Conservation (phyloP, 2,797 vertebrate species). For the Semaprochilodus insignis region DNA sequence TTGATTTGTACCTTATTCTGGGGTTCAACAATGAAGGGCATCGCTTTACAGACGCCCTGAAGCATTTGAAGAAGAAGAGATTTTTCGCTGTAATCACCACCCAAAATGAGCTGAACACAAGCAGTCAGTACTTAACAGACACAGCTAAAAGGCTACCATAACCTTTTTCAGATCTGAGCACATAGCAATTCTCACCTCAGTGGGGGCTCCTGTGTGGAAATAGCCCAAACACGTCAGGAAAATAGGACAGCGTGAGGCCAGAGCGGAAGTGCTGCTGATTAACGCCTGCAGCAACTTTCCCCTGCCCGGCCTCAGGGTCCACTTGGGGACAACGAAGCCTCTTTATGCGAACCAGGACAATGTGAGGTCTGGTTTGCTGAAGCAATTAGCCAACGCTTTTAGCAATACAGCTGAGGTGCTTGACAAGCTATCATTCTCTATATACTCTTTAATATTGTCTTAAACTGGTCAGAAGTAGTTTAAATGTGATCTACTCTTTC, state of each 20-base stretch:
- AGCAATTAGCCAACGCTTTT: background rate
- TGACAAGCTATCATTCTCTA: too few species aligned
- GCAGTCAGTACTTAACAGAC: background rate
- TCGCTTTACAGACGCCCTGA: conserved; percentile 82
- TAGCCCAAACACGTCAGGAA: background rate
- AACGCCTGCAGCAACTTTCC: too few species aligned
- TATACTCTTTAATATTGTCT: background rate
- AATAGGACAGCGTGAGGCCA: background rate
- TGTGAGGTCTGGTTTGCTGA: background rate
- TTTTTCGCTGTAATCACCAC: conserved; percentile 47
- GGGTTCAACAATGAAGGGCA: conserved; percentile 79
- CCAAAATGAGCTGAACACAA: conserved; percentile 14
- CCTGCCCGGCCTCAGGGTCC: background rate
- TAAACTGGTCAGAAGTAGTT: background rate
- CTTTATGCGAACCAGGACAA: background rate
- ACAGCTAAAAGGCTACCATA: background rate
- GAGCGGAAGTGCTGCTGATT: background rate
- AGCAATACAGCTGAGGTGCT: background rate
- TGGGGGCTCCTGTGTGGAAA: background rate
- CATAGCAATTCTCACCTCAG: conserved; percentile 12
- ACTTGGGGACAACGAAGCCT: background rate
- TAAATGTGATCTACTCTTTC: background rate
- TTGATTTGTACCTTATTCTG: conserved; percentile 78
- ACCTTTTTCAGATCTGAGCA: background rate
- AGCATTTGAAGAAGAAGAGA: conserved; percentile 71